Percentiles rank a stretch among this genome's conserved stretches.
Conservation (phyloP, 2,113 vertebrate species). For the Gallinago paraguaiae region DNA sequence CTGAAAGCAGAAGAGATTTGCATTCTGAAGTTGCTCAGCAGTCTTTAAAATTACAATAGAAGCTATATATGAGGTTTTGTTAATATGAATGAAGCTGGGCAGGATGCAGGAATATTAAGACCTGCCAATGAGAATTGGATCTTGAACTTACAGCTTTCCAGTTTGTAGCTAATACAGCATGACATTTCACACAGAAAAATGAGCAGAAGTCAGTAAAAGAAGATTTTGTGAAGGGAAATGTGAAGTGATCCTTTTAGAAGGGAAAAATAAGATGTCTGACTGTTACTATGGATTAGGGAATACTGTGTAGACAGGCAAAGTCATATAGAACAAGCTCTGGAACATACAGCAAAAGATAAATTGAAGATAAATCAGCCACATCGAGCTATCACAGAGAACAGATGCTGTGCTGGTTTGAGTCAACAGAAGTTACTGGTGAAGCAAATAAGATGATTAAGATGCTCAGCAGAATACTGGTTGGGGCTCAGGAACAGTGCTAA, state of each 20-base stretch:
- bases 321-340: neutral
- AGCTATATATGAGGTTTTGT: neutral
- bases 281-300: neutral
- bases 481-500: neutral
- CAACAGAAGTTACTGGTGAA: slow-evolving; percentile 17
- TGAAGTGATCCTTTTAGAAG: neutral
- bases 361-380: neutral
- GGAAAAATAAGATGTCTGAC: neutral
- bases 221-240: neutral
- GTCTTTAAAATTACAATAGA: slow-evolving; percentile 23
- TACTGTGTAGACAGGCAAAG: neutral
- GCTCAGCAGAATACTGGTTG: neutral
- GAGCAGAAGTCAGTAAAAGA: neutral
- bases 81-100: neutral
- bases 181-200: neutral
- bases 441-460: neutral
- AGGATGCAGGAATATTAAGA: neutral
- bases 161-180: neutral
- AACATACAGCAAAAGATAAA: neutral
- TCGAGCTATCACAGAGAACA: neutral
- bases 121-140: neutral
- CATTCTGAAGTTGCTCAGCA: slow-evolving; percentile 17
- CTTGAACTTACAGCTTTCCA: neutral
- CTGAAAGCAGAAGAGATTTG: slow-evolving; percentile 14
- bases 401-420: neutral